Conservation (phyloP, 1,140 invertebrate genomes). For the Caenorhabditis briggsae region DNA sequence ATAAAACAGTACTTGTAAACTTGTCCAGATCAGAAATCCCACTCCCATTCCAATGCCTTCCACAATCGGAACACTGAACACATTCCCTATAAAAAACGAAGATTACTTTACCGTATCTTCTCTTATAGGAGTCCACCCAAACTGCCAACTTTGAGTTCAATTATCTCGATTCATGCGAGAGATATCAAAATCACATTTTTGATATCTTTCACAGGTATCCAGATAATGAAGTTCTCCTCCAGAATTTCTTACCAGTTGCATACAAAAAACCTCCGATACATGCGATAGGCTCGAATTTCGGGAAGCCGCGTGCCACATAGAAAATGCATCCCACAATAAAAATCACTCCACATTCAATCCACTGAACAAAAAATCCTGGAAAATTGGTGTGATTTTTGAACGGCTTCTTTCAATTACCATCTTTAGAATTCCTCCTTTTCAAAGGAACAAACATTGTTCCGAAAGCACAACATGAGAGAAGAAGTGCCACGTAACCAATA, state of each 20-base stretch:
- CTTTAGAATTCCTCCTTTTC: conserved; percentile 68
- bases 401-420: conserved; percentile 62
- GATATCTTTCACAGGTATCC: too few species aligned
- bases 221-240: too few species aligned
- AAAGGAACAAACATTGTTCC: conserved; percentile 73
- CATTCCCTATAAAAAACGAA: conserved; percentile 61
- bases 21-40: conserved; percentile 68
- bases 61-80: conserved; percentile 68
- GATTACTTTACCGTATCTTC: not conserved
- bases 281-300: conserved; percentile 71
- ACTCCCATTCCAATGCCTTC: conserved; percentile 68
- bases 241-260: conserved; percentile 70
- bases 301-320: conserved; percentile 70
- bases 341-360: conserved; percentile 73
- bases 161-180: too few species aligned
- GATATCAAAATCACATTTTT: too few species aligned
- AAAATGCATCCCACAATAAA: conserved; percentile 74
- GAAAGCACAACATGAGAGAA: conserved; percentile 70
- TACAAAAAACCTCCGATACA: conserved; percentile 73
- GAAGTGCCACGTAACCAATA: conserved; percentile 68
- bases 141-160: too few species aligned
- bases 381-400: not conserved
- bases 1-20: conserved; percentile 62
- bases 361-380: conserved; percentile 75
- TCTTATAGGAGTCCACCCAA: too few species aligned